phyloP scores from a whole-genome alignment of 2,113 vertebrate genomes.

The Tenrec ecaudatus region DNA sequence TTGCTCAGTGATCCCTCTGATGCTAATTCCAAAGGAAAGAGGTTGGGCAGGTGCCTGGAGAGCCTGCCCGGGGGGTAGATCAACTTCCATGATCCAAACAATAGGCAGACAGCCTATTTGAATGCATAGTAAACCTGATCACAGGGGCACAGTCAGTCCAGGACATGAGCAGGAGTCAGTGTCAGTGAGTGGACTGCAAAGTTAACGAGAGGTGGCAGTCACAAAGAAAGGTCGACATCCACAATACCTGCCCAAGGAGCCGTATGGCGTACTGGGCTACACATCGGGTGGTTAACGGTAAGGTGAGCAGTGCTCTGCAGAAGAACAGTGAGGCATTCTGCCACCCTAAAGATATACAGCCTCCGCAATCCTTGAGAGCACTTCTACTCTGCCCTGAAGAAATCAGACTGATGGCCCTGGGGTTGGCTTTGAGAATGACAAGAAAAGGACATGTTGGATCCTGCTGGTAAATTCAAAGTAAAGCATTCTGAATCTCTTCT shows the following conservation, averaged over 20 bases:
- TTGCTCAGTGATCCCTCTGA: not conserved
- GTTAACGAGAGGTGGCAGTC: not conserved
- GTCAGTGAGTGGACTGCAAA: accelerated
- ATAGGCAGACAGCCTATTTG: not conserved
- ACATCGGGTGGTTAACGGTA: too few species aligned
- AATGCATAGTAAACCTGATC: not conserved
- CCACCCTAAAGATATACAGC: too few species aligned
- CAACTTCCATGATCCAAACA: not conserved
- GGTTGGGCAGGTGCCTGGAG: not conserved
- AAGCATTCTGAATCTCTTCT: not conserved
- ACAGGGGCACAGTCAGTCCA: not conserved
- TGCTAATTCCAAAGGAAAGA: constrained; percentile 15
- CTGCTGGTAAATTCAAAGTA: not conserved
- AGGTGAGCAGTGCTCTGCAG: too few species aligned
- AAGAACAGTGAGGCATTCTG: too few species aligned
- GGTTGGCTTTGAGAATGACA: not conserved
- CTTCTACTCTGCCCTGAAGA: too few species aligned
- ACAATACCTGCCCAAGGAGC: not conserved
- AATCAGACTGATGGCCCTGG: too few species aligned
- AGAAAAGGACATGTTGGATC: not conserved
- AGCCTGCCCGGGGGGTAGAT: not conserved
- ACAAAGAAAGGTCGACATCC: not conserved
- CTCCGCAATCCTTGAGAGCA: too few species aligned
- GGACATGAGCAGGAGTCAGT: not conserved
- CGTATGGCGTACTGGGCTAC: too few species aligned